Conservation (phyloP, 2,888 invertebrate genomes). For the Tetranychus truncatus region DNA sequence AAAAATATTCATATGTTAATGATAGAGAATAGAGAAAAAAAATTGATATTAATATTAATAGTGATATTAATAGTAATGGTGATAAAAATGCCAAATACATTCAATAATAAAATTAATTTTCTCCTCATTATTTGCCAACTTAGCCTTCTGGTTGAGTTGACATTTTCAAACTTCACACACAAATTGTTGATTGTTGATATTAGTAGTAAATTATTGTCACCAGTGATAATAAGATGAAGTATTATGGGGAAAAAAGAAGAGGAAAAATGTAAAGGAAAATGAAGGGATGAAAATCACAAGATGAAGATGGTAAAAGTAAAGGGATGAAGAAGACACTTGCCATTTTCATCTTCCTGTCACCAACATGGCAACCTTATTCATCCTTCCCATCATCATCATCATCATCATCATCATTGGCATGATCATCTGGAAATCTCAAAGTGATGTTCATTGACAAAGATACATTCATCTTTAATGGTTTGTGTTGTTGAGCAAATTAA, state of each 20-base stretch:
- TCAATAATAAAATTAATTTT: slow-evolving; percentile 4
- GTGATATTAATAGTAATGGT: neutral
- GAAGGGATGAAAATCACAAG: too few species aligned
- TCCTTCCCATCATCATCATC: too few species aligned
- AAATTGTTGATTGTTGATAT: too few species aligned
- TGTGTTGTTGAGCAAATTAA: neutral
- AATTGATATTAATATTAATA: neutral
- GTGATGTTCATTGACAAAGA: neutral
- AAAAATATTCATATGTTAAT: neutral
- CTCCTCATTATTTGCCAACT: neutral
- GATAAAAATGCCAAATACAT: neutral
- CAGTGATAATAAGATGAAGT: too few species aligned
- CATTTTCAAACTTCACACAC: too few species aligned
- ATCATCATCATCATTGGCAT: neutral
- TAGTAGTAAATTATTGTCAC: too few species aligned
- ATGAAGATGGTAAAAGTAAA: too few species aligned
- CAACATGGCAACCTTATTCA: neutral
- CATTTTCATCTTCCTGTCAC: neutral
- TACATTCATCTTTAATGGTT: neutral
- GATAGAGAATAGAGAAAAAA: neutral
- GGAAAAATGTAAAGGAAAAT: too few species aligned
- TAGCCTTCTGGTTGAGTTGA: neutral
- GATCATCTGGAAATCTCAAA: neutral
- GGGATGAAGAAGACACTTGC: neutral
- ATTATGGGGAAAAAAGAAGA: too few species aligned